These are phyloP conservation scores for Melangyna quadrimaculata DNA, from an alignment of 2,888 invertebrate species.

Conservation along the genomic window DNA sequence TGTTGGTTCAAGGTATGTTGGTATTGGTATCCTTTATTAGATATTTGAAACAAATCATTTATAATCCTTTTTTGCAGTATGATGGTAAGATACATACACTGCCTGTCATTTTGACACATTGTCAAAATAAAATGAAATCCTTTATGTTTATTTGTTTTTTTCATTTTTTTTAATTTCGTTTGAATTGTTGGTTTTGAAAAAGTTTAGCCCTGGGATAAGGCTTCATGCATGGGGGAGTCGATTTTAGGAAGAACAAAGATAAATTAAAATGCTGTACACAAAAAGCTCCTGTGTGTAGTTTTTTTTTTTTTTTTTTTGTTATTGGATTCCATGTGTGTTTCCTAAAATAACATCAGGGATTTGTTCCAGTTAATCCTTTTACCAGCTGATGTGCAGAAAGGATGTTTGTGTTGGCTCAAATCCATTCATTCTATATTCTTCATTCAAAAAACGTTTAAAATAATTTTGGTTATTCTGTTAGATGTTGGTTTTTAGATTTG, in stretches of 20 bases:
- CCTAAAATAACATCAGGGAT: conserved; percentile 14
- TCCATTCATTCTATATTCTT: conserved; percentile 6
- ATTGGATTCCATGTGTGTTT: background rate
- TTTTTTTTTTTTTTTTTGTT: background rate
- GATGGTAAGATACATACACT: background rate
- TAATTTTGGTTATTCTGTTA: background rate
- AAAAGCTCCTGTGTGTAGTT: conserved; percentile 15
- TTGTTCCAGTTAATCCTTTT: conserved; percentile 28
- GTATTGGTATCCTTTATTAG: background rate
- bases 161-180: conserved; percentile 6
- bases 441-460: conserved; percentile 24
- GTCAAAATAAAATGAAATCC: conserved; percentile 19
- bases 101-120: conserved; percentile 27
- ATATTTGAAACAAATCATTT: conserved; percentile 30
- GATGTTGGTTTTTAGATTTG: background rate
- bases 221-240: background rate
- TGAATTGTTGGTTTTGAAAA: conserved; percentile 4
- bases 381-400: conserved; percentile 7
- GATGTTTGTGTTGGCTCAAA: background rate
- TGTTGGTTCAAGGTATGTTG: too few species aligned
- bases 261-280: conserved; percentile 26
- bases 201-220: conserved; percentile 7
- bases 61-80: background rate
- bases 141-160: background rate
- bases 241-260: background rate